phyloP scores from a whole-genome alignment of 2,113 vertebrate species.

The Cottus gobio region DNA sequence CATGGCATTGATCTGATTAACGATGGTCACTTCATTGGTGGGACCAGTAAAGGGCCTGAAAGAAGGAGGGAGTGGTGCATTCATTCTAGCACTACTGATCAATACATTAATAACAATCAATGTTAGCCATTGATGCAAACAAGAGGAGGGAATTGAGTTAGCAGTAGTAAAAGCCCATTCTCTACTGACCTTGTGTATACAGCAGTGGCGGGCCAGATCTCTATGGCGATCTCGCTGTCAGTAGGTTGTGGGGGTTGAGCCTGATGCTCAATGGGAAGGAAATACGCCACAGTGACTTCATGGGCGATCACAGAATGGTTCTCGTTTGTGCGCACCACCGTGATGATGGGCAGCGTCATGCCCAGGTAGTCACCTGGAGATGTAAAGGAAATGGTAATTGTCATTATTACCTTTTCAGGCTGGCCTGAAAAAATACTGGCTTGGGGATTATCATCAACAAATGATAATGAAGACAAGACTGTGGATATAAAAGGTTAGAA shows the following conservation, averaged over 20 bases:
- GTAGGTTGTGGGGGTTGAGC: conserved; percentile 84
- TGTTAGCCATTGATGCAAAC: neutral
- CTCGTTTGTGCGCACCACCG: conserved; percentile 86
- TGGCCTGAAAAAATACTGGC: neutral
- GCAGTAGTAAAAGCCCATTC: neutral
- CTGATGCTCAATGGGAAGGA: conserved; percentile 86
- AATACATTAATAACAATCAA: neutral
- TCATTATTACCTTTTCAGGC: neutral
- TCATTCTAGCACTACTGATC: neutral
- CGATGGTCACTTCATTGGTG: conserved; percentile 88
- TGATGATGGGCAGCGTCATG: conserved; percentile 89
- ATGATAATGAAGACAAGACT: neutral
- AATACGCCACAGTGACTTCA: conserved; percentile 87
- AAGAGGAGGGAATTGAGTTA: neutral
- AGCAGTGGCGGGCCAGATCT: conserved; percentile 86
- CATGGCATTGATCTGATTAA: conserved; percentile 83
- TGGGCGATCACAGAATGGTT: conserved; percentile 69
- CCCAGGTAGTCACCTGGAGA: conserved; percentile 85
- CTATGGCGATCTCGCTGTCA: conserved; percentile 85
- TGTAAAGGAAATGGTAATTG: neutral
- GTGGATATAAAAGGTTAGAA: neutral
- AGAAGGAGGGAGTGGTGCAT: neutral
- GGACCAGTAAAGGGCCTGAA: conserved; percentile 86
- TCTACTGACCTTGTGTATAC: conserved; percentile 86
- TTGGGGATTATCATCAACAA: neutral